Evolutionary conservation across 2,888 invertebrate species (phyloP), one percentile per base, ranked within the genome.

Genomic region (Ctenicera cuprea): DNA sequence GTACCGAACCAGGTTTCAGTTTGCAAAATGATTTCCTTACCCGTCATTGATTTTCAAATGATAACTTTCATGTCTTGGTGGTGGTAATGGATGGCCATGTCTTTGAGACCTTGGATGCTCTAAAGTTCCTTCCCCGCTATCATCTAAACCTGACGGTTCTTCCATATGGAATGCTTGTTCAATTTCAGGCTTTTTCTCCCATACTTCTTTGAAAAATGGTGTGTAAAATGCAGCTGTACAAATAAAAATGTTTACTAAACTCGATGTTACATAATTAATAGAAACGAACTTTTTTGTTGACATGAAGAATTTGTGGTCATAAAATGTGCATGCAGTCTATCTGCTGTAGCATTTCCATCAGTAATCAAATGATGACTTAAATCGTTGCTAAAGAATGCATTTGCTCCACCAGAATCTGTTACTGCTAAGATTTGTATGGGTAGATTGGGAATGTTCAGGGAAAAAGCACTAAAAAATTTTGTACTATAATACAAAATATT

Each of bases 131-230:
- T 93, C 93, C 1, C 92, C 93, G 68, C 92, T 92, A 85, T 92
- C 92, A 81, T 90, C 89, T 75, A 90, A 85, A 77, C 86, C 87
- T 9, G 84, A 83, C 1, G 87, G 91, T 82, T 95, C 95, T 85
- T 96, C 96, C 92, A 96, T 92, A 78, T 96, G 94, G 87, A 95
- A 95, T 16, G 97, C 94, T 84, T 95, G 95, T 86, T 98, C 97
- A 67, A 97, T 97, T 88, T 97, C 97, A 30, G 95, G 96, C 82
- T 97, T 97, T 82, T 96, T 95, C 86, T 97, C 97, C 97, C 97
- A 97, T 20, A 96, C 97, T 86, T 97, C 97, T 86, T 97, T 96
- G 89, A 98, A 95, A 89, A 98, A 98, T 57, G 97, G 97, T 57
- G 95, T 96, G 87, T 96, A 98, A 87, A 97, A 96, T 33, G 97